These are phyloP conservation scores for Conus canariensis DNA, from an alignment of 2,888 invertebrate species.

Conservation along the genomic window DNA sequence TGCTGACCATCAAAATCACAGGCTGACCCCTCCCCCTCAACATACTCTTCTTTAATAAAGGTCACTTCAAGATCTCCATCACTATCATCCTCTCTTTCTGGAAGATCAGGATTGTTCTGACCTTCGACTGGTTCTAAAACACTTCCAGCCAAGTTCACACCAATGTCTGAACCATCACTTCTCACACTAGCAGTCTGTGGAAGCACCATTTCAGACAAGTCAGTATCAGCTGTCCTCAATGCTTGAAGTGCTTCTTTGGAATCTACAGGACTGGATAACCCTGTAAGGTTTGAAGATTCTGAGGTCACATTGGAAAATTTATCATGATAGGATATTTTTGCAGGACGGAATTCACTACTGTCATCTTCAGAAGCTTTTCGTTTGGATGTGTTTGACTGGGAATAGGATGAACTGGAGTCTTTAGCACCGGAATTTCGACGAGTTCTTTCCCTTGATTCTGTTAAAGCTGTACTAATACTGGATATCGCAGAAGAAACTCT, in stretches of 20 bases:
- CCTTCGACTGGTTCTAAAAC: slow-evolving; percentile 39
- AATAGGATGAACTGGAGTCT: slow-evolving; percentile 31
- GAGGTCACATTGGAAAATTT: background rate
- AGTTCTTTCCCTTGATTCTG: slow-evolving; percentile 20
- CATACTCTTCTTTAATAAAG: slow-evolving; percentile 56
- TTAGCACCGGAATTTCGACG: slow-evolving; percentile 30
- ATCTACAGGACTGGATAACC: slow-evolving; percentile 34
- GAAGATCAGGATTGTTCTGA: slow-evolving; percentile 37
- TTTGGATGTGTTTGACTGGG: slow-evolving; percentile 35
- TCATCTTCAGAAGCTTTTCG: slow-evolving; percentile 38
- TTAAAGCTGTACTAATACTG: slow-evolving; percentile 51
- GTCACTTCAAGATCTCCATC: slow-evolving; percentile 54
- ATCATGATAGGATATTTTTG: slow-evolving; percentile 33
- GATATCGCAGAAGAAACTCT: slow-evolving; percentile 49
- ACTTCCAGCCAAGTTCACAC: slow-evolving; percentile 42
- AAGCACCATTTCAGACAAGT: slow-evolving; percentile 31
- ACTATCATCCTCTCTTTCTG: slow-evolving; percentile 46
- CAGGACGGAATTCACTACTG: slow-evolving; percentile 28
- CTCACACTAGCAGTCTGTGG: slow-evolving; percentile 42
- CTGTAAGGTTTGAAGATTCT: slow-evolving; percentile 14
- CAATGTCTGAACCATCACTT: slow-evolving; percentile 34
- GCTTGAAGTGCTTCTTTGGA: slow-evolving; percentile 27
- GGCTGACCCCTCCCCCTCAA: slow-evolving; percentile 48
- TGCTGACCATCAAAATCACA: slow-evolving; percentile 40
- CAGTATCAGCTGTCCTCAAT: slow-evolving; percentile 1